phyloP scores from a whole-genome alignment of 1,140 invertebrate genomes.

The Tetramorium alpestre region DNA sequence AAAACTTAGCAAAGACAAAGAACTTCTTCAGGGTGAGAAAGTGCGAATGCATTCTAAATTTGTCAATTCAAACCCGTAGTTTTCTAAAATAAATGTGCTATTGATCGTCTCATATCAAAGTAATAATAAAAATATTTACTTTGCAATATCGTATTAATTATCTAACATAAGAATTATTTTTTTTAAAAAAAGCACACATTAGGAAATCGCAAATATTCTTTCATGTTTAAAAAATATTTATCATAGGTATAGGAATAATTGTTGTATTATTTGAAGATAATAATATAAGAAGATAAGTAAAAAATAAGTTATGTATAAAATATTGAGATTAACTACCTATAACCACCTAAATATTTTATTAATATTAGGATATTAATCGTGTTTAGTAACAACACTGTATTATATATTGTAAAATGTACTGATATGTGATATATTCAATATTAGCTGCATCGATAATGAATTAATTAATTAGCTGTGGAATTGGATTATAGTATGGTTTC shows the following conservation, averaged over 20 bases:
- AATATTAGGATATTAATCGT: conserved; percentile 1
- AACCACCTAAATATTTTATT: neutral
- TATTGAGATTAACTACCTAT: neutral
- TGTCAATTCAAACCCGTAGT: neutral
- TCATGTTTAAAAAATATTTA: neutral
- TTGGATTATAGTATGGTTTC: conserved; percentile 4
- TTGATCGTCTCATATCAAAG: conserved; percentile 10
- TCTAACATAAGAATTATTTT: neutral
- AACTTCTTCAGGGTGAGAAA: conserved; percentile 21
- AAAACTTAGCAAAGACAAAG: conserved; percentile 39
- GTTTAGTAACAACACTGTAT: neutral
- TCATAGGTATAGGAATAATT: neutral
- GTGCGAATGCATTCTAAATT: conserved; percentile 54
- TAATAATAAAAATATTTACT: neutral
- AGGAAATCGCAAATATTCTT: neutral
- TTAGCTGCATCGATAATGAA: conserved; percentile 8
- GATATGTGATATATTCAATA: neutral
- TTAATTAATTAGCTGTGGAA: conserved; percentile 34
- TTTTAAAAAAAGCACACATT: neutral
- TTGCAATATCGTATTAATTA: neutral
- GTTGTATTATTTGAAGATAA: neutral
- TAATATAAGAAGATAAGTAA: neutral
- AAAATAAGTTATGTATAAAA: neutral
- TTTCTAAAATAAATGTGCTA: conserved; percentile 28
- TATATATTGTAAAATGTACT: neutral